A percentile compares a stretch with the other conserved stretches of the same genome.
phyloP scores from a whole-genome alignment of 2,888 invertebrate genomes.

The Rhingia campestris region DNA sequence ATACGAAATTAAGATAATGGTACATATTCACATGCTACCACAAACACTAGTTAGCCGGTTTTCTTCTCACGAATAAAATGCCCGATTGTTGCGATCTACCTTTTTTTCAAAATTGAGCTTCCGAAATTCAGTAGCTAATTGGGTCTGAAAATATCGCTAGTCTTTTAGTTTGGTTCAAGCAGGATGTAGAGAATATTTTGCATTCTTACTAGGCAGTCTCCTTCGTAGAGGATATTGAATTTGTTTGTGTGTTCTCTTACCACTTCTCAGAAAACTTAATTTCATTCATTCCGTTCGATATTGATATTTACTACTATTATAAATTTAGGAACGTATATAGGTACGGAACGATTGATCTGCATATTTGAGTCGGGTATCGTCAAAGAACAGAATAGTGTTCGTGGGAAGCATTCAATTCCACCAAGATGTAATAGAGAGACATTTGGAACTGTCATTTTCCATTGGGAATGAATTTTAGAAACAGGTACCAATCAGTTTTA shows the following conservation, averaged over 20 bases:
- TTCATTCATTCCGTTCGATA: constrained; percentile 12
- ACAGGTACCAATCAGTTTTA: too few relatives aligned
- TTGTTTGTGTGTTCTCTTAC: constrained; percentile 9
- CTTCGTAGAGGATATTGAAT: not conserved
- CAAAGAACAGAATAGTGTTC: too few relatives aligned
- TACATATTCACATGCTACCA: constrained; percentile 62
- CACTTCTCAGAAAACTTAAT: constrained; percentile 52
- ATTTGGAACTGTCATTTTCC: too few relatives aligned
- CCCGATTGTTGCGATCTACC: constrained; percentile 43
- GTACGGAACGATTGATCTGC: too few relatives aligned
- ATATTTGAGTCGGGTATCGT: too few relatives aligned
- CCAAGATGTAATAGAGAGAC: too few relatives aligned
- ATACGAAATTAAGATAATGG: constrained; percentile 65
- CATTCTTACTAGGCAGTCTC: constrained; percentile 28
- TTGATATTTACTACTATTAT: not conserved
- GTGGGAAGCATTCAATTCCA: too few relatives aligned
- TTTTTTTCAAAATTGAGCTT: constrained; percentile 53
- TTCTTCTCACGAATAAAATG: constrained; percentile 53
- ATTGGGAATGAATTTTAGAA: too few relatives aligned
- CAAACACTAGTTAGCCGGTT: constrained; percentile 37
- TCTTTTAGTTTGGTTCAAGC: constrained; percentile 24
- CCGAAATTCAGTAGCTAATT: constrained; percentile 72
- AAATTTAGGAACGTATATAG: not conserved
- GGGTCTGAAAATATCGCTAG: constrained; percentile 34
- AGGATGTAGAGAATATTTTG: constrained; percentile 58